phyloP scores from a whole-genome alignment of 37 sponge, comb jelly and placozoan genomes.

The Tethya wilhelma region DNA sequence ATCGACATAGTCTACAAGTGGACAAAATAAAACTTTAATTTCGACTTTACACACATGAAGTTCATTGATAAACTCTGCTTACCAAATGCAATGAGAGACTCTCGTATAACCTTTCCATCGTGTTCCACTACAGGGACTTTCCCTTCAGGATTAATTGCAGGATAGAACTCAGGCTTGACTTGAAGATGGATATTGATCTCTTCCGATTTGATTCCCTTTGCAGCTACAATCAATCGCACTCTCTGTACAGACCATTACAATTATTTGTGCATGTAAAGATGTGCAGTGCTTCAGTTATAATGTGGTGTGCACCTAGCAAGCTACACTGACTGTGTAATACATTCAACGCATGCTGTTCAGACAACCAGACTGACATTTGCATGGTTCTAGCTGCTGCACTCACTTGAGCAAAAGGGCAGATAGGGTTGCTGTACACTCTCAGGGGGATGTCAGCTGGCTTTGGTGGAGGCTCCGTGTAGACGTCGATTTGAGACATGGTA shows the following conservation, averaged over 20 bases:
- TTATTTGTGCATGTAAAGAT: not conserved
- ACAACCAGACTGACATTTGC: not conserved
- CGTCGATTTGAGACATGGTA: constrained; percentile 23
- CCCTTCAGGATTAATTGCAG: constrained; percentile 63
- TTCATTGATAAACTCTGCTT: constrained; percentile 7
- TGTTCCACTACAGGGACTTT: constrained; percentile 69
- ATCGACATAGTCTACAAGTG: constrained; percentile 75
- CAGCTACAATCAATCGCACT: constrained; percentile 57
- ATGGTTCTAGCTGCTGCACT: not conserved
- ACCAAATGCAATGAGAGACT: constrained; percentile 77
- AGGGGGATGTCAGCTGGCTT: constrained; percentile 40
- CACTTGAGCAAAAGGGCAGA: constrained; percentile 87
- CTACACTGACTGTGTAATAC: not conserved
- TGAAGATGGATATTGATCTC: constrained; percentile 68
- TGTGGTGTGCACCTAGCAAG: too few species aligned
- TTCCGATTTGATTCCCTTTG: constrained; percentile 46
- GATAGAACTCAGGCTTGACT: constrained; percentile 64
- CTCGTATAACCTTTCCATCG: constrained; percentile 63
- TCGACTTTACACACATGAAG: not conserved
- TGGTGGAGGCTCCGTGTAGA: constrained; percentile 50
- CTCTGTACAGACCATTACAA: constrained; percentile 48
- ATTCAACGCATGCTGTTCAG: not conserved
- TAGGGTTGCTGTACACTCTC: constrained; percentile 78
- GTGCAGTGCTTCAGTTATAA: too few species aligned
- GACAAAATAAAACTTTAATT: not conserved